A percentile compares a stretch with the other conserved stretches of the same genome.
Conservation (phyloP, 35 echinoderm and acorn worm species). For the Diadema setosum region DNA sequence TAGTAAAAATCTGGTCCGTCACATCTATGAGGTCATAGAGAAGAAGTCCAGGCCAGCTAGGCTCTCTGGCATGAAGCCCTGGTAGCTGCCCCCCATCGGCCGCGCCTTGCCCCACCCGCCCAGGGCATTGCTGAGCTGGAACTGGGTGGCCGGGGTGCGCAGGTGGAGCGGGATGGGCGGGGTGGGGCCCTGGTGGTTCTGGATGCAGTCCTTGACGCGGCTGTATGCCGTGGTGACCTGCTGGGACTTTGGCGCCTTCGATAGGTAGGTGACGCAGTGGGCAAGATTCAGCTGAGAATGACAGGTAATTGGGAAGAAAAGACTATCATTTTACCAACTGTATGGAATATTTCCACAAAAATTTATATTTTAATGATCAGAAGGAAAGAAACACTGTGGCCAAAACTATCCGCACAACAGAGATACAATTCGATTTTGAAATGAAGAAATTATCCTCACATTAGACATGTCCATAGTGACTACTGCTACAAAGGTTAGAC, state of each 20-base stretch:
- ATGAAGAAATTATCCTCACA: too few relatives aligned
- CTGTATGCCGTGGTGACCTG: constrained; percentile 32
- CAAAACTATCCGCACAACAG: too few relatives aligned
- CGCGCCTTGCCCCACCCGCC: constrained; percentile 81
- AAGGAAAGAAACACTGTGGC: too few relatives aligned
- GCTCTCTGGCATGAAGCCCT: constrained; percentile 51
- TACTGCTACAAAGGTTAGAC: too few relatives aligned
- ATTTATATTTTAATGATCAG: not conserved
- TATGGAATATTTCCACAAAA: not conserved
- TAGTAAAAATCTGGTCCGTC: not conserved
- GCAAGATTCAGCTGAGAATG: constrained; percentile 65
- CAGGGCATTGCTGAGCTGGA: constrained; percentile 53
- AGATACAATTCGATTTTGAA: too few relatives aligned
- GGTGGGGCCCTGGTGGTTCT: constrained; percentile 56
- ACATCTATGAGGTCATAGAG: not conserved
- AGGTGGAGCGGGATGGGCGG: constrained; percentile 86
- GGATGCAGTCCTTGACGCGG: constrained; percentile 63
- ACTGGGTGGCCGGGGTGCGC: constrained; percentile 42
- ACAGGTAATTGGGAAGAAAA: not conserved
- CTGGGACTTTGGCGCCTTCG: constrained; percentile 75
- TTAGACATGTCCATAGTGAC: too few relatives aligned
- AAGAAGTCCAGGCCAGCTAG: constrained; percentile 52
- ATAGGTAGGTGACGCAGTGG: constrained; percentile 86
- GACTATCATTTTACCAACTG: too few relatives aligned
- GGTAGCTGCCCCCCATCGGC: not conserved